Evolutionary conservation across 2,888 invertebrate genomes (phyloP), one percentile per base, ranked within the genome.

Genomic region (Dimorphilus gyrociliatus): DNA sequence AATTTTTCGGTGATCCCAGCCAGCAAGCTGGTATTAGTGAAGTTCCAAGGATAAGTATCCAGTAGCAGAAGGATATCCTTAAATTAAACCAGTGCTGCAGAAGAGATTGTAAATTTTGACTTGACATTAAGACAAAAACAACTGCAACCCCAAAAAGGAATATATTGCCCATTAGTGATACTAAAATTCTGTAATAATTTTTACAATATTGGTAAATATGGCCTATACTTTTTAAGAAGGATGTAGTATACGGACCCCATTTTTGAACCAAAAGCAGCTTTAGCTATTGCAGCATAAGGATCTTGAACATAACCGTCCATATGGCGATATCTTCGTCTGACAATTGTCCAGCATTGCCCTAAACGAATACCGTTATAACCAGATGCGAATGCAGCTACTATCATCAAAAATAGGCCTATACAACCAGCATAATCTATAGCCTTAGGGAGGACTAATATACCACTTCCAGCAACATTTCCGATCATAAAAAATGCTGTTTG

Each of bases 1-100:
- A 81, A 51, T 85, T 81, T 57, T 81, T 81, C 0, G 85, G 84
- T 38, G 82, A 81, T 28, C 82, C 84, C 4, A 84, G 69, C 81
- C 82, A 84, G 69, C 80, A 73, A 30, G 81, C 60, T 0, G 84
- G 84, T 41, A 78, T 77, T 15, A 85, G 67, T 30, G 76, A 53
- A 2, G 73, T 51, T 0, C 78, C 81, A 2, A 84, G 68, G 13
- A 84, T 62, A 15, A 81, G 56, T 54, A 82, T 72, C 81, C 81
- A 82, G 43, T 77, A 75, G 53, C 84, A 84, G 59, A 77, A 81
- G 41, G 74, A 68, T 34, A 79, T 71, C 21, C 64, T 57, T 2
- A 73, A 27, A 19, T 69, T 48, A 17, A 64, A 33, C 3, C 68
- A 68, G 5, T 10, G 7, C n/a, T n/a, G n/a, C 1, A 75, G 71